Base-by-base conservation (phyloP, 2,888 invertebrate species). In the Alviniconcha strummeri region DNA sequence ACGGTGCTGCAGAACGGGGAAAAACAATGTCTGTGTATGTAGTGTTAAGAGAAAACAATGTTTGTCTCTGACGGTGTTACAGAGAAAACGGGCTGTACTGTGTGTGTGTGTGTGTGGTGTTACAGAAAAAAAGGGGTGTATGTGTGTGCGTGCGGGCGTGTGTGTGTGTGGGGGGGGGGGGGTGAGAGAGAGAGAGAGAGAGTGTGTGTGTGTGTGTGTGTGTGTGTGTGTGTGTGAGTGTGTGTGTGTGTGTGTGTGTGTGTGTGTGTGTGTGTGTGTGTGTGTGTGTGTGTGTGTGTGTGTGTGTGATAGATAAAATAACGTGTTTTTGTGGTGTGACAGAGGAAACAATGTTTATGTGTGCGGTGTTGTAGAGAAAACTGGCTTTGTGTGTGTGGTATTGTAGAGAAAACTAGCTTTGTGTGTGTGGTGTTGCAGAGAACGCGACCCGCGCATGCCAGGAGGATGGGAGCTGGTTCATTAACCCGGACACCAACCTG, bases 401-500 rank as follows among this genome's bases (percentile, higher is more conserved):
- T 36, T 36, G 36, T 36, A 36, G 36, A 36, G 36, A 36, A 36
- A 36, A 36, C 36, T n/a, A n/a, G n/a, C 36, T 36, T 36, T 36
- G 36, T 36, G 36, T 60, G 60, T 60, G 8, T 60, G 9, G 60
- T 60, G 60, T 60, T 78, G 78, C 78, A 78, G 78, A 78, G 64
- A 78, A 78, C 64, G 78, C 78, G 64, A 64, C 36, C 4, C 78
- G 78, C 52, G 15, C 36, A 36, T 78, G 78, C 78, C 60, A 52
- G 78, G 81, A 85, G 7, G 83, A 86, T 19, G 88, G 88, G 17
- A 82, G 81, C 8, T 88, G 88, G 88, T 85, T 71, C 60, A 84
- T 86, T 5, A 78, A 83, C 71, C 82, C 80, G 0, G 71, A 60
- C 7, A 78, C 75, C n/a, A 82, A 84, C 71, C 64, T 71, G 17